A percentile compares a stretch with the other conserved stretches of the same genome.
phyloP scores from a whole-genome alignment of 2,888 invertebrate species.

The Apotomis turbidana region DNA sequence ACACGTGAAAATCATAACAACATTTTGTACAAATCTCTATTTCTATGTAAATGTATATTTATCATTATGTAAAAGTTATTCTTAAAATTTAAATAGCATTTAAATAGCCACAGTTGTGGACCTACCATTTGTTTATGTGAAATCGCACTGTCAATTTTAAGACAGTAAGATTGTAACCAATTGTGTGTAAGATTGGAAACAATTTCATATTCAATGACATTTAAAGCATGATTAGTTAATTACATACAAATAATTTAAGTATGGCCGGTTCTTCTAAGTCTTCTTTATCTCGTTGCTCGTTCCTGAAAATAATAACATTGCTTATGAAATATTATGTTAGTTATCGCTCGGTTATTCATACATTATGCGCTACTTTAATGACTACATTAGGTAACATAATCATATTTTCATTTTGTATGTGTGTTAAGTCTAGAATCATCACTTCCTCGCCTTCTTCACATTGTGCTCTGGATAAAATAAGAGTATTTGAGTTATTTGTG shows the following conservation, averaged over 20 bases:
- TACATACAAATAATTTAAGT: conserved; percentile 28
- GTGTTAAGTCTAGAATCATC: too few relatives aligned
- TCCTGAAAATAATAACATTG: conserved; percentile 16
- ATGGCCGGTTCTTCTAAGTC: conserved; percentile 28
- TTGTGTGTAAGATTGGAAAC: neutral
- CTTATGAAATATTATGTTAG: too few relatives aligned
- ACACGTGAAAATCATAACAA: conserved; percentile 5
- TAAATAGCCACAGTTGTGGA: neutral
- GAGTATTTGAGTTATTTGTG: too few relatives aligned
- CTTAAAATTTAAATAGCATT: conserved; percentile 14
- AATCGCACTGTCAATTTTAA: neutral
- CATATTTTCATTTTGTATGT: too few relatives aligned
- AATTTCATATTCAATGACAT: neutral
- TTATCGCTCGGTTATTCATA: too few relatives aligned
- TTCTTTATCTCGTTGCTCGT: neutral
- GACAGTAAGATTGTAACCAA: too few relatives aligned
- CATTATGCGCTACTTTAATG: too few relatives aligned
- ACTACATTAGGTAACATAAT: too few relatives aligned
- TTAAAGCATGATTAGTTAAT: neutral
- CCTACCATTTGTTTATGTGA: neutral
- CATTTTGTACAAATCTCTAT: conserved; percentile 34
- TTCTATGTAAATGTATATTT: conserved; percentile 12
- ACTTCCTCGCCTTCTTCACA: too few relatives aligned
- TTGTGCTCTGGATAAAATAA: too few relatives aligned
- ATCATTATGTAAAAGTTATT: conserved; percentile 1